A percentile compares a stretch with the other conserved stretches of the same genome.
Conservation (phyloP, 2,113 vertebrate genomes). For the Electrona antarctica region DNA sequence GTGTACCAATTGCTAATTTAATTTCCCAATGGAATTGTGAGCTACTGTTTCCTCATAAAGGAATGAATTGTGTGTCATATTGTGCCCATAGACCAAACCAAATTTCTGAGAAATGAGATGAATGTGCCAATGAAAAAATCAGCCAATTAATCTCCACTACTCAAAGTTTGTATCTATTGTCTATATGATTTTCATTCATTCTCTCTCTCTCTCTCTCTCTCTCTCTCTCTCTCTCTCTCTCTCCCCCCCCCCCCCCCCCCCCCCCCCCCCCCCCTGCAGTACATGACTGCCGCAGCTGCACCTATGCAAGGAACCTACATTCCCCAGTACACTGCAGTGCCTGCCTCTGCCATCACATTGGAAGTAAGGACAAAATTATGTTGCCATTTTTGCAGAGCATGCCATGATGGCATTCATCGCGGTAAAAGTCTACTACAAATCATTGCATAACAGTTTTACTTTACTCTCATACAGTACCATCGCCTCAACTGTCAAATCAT, state of each 20-base stretch:
- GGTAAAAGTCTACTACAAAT: background rate
- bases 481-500: background rate
- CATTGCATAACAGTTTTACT: too few relatives aligned
- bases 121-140: background rate
- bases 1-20: too few relatives aligned
- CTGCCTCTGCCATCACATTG: conserved; percentile 97
- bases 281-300: conserved; percentile 97
- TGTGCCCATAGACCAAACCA: background rate
- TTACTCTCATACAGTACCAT: too few relatives aligned
- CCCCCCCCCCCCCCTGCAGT: conserved; percentile 79
- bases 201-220: background rate
- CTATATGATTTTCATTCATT: background rate
- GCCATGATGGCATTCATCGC: background rate
- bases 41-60: too few relatives aligned
- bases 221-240: background rate
- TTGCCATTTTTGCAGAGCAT: background rate
- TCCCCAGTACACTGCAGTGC: conserved; percentile 99
- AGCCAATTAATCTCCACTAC: background rate
- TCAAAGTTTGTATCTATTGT: background rate
- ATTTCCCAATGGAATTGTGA: too few relatives aligned
- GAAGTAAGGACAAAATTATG: conserved; percentile 85
- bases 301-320: conserved; percentile 99
- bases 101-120: background rate
- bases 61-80: background rate
- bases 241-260: conserved; percentile 20